Evolutionary conservation across 2,888 invertebrate genomes (phyloP).

Genomic region (Malthinus seriepunctatus): DNA sequence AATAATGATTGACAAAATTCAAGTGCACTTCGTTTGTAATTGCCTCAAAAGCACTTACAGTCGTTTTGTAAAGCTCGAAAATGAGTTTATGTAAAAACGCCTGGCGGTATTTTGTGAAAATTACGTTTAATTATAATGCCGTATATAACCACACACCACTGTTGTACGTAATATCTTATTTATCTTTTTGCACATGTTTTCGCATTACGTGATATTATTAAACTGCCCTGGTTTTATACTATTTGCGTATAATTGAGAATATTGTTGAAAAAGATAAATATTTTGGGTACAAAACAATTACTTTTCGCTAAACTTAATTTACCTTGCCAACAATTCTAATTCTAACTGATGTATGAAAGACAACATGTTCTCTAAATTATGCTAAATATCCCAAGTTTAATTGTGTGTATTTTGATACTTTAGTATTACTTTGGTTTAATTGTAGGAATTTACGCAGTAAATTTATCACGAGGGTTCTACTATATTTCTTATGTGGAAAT

Average conservation of each 20-base stretch:
- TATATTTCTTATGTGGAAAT: no score
- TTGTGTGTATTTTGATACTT: no score
- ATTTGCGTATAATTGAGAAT: not conserved
- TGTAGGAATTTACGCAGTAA: no score
- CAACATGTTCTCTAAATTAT: no score
- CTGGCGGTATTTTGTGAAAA: conserved; percentile 29
- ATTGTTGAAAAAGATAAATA: no score
- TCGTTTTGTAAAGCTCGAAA: conserved; percentile 36
- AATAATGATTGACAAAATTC: conserved; percentile 38
- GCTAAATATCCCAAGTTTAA: no score
- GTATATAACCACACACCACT: conserved; percentile 4
- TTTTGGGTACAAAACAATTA: no score
- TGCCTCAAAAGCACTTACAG: conserved; percentile 37
- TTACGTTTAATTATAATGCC: conserved; percentile 18
- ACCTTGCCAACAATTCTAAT: no score
- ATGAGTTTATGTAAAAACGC: conserved; percentile 31
- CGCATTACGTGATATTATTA: conserved; percentile 17
- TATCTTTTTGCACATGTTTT: conserved; percentile 23
- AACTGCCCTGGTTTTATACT: conserved; percentile 2
- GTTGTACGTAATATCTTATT: conserved; percentile 8
- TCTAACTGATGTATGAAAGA: no score
- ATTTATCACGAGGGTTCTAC: no score
- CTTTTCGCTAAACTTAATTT: no score
- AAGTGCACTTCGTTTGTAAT: conserved; percentile 39
- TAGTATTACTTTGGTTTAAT: no score